These are phyloP conservation scores for Anas flavirostris DNA, from an alignment of 2,797 vertebrate species.

Conservation along the genomic window DNA sequence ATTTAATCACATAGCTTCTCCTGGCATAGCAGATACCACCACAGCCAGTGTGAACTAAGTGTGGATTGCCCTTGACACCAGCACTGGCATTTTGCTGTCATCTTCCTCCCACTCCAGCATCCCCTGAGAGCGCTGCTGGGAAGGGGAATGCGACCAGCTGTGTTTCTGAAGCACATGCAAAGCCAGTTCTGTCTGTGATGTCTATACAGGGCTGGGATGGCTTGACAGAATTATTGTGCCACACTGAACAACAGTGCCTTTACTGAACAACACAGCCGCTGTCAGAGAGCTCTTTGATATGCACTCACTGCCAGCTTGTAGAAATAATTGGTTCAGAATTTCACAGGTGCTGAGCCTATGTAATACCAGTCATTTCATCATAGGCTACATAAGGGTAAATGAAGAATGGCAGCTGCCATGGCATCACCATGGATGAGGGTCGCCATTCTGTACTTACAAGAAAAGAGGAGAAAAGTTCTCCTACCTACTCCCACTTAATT, in stretches of 20 bases:
- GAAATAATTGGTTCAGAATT: conserved; percentile 15
- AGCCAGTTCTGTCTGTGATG: not conserved
- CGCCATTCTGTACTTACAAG: not conserved
- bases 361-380: not conserved
- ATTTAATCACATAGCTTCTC: not conserved
- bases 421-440: not conserved
- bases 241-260: not conserved
- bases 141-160: not conserved
- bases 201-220: not conserved
- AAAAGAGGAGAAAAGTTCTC: not conserved
- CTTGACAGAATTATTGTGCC: not conserved
- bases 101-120: not conserved
- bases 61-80: not conserved
- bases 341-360: not conserved
- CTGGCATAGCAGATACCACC: not conserved
- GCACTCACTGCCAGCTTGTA: not conserved
- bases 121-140: not conserved
- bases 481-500: not conserved
- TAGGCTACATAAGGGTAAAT: not conserved
- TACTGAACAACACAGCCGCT: not conserved
- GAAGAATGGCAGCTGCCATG: not conserved
- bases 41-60: not conserved
- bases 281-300: not conserved
- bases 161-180: not conserved
- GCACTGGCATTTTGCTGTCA: not conserved